A percentile compares a stretch with the other conserved stretches of the same genome.
Conservation (phyloP, 2,113 vertebrate species). For the Tretioscincus oriximinensis region DNA sequence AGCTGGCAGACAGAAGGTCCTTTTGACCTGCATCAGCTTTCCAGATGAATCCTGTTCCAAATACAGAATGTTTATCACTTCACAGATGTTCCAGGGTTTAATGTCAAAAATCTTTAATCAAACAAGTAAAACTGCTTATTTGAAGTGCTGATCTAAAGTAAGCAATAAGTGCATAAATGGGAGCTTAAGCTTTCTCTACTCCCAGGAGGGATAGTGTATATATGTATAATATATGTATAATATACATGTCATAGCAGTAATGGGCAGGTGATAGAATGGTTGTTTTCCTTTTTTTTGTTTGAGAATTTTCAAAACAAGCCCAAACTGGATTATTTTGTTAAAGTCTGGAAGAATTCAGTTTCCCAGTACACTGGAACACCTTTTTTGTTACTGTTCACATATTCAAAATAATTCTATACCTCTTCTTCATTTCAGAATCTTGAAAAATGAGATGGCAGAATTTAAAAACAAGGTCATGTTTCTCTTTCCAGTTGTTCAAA, state of each 20-base stretch:
- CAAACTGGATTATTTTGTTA: neutral
- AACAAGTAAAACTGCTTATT: conserved; percentile 18
- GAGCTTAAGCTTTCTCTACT: neutral
- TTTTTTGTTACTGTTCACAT: too few species aligned
- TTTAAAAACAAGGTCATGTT: too few species aligned
- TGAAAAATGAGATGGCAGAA: too few species aligned
- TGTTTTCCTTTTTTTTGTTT: neutral
- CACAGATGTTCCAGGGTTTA: conserved; percentile 28
- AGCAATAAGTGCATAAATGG: neutral
- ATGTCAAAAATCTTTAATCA: conserved; percentile 12
- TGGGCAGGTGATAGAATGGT: neutral
- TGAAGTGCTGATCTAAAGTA: conserved; percentile 11
- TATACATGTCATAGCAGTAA: neutral
- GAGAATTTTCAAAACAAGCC: neutral
- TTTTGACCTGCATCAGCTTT: conserved; percentile 24
- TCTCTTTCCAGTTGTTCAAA: too few species aligned
- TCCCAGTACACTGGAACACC: neutral
- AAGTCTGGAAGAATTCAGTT: neutral
- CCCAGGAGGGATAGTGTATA: neutral
- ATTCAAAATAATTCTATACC: too few species aligned
- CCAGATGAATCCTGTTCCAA: conserved; percentile 17
- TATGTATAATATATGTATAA: neutral
- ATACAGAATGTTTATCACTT: conserved; percentile 13
- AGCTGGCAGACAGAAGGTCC: conserved; percentile 21
- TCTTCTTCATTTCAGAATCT: too few species aligned